These are phyloP conservation scores for Eumacrocentrus americanus DNA, from an alignment of 2,888 invertebrate species.

Conservation along the genomic window DNA sequence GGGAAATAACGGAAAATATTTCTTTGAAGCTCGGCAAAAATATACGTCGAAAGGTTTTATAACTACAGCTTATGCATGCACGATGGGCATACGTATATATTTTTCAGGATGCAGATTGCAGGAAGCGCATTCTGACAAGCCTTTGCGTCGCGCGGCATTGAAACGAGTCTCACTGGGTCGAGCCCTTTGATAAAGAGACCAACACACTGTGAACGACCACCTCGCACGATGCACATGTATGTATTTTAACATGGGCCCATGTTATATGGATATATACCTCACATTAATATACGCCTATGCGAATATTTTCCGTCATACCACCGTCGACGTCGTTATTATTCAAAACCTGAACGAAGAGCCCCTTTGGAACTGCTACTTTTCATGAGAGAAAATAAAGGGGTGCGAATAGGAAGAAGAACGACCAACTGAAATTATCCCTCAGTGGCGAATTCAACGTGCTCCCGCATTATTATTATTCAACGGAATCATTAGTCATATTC, in stretches of 20 bases:
- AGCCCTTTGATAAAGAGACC: constrained; percentile 22
- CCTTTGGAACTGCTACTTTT: constrained; percentile 10
- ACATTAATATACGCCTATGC: neutral
- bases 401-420: neutral
- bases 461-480: neutral
- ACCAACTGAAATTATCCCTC: neutral
- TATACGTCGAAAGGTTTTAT: constrained; percentile 11
- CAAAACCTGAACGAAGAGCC: constrained; percentile 6
- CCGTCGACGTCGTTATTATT: constrained; percentile 9
- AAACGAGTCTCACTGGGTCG: constrained; percentile 5
- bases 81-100: constrained; percentile 8
- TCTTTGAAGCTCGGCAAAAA: constrained; percentile 1
- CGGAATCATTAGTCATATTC: neutral
- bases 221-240: neutral
- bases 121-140: constrained; percentile 16
- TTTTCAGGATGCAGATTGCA: constrained; percentile 24
- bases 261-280: neutral
- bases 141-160: constrained; percentile 20
- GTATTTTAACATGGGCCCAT: neutral
- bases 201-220: constrained; percentile 14
- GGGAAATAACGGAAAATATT: no score
- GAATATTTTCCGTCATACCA: constrained; percentile 5
- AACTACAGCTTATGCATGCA: constrained; percentile 21
- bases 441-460: neutral
- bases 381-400: constrained; percentile 2